Evolutionary conservation across 1,140 invertebrate species (phyloP).

Genomic region (Cotesia vestalis): DNA sequence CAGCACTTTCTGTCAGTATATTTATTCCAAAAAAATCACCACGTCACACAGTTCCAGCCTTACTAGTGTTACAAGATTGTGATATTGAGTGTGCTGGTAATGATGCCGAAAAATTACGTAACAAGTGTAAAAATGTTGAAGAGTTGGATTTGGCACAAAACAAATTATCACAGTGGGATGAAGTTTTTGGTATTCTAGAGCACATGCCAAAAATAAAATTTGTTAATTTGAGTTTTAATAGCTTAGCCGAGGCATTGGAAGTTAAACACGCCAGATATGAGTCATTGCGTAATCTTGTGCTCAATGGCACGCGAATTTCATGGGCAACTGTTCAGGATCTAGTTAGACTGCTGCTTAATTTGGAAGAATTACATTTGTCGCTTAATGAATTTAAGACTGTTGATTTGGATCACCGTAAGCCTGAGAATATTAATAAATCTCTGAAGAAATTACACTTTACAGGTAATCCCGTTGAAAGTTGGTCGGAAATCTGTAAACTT

Average conservation of each 20-base stretch:
- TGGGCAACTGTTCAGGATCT: conserved; percentile 85
- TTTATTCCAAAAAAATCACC: conserved; percentile 85
- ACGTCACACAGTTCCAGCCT: conserved; percentile 78
- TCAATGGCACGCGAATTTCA: conserved; percentile 86
- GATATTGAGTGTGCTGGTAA: conserved; percentile 88
- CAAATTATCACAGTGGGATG: conserved; percentile 83
- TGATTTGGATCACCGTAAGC: conserved; percentile 66
- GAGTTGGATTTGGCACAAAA: conserved; percentile 93
- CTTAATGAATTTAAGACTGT: conserved; percentile 85
- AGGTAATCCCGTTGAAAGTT: conserved; percentile 82
- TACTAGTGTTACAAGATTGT: conserved; percentile 89
- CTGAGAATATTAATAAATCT: conserved; percentile 67
- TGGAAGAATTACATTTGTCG: conserved; percentile 91
- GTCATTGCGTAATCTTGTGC: conserved; percentile 78
- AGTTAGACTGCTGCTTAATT: conserved; percentile 76
- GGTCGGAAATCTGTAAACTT: conserved; percentile 84
- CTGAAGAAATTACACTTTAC: conserved; percentile 83
- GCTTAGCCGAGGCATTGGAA: conserved; percentile 73
- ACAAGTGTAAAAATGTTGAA: conserved; percentile 85
- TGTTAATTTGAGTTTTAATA: conserved; percentile 91
- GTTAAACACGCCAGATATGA: conserved; percentile 68
- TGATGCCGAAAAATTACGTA: conserved; percentile 74
- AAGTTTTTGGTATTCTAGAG: conserved; percentile 85
- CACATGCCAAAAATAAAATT: conserved; percentile 89
- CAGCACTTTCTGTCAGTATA: conserved; percentile 73